A percentile compares a stretch with the other conserved stretches of the same genome.
Conservation (phyloP, 2,797 vertebrate species). For the Premnoplex brunnescens region DNA sequence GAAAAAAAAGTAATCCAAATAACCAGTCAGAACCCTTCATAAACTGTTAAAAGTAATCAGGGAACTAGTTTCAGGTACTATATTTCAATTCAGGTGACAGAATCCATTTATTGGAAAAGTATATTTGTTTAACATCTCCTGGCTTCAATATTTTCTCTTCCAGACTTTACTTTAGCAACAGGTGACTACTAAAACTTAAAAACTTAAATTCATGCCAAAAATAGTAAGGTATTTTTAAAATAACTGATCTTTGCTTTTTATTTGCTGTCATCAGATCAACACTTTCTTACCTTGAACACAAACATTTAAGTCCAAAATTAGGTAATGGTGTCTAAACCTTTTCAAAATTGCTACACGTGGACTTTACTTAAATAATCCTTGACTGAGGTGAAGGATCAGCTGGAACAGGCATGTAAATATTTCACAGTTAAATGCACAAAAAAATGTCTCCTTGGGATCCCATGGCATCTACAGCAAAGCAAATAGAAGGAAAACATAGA, state of each 20-base stretch:
- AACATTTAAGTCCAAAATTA: not conserved
- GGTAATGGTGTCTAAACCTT: not conserved
- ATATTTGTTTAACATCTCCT: not conserved
- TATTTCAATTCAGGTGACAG: not conserved
- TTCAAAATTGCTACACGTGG: not conserved
- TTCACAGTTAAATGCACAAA: not conserved
- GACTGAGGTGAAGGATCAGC: not conserved
- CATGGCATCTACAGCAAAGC: not conserved
- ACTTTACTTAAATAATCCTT: not conserved
- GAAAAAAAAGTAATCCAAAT: not conserved
- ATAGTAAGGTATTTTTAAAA: not conserved
- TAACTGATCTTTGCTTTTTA: not conserved
- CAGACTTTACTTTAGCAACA: not conserved
- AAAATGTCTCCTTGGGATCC: not conserved
- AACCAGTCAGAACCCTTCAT: not conserved
- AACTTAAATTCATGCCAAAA: not conserved
- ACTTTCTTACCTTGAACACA: not conserved
- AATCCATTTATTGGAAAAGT: not conserved
- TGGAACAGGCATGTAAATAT: not conserved
- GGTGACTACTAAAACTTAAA: not conserved
- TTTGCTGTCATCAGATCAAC: not conserved
- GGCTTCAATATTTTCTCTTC: not conserved
- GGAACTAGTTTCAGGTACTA: not conserved
- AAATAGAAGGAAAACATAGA: not conserved
- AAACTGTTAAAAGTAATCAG: constrained; percentile 36